These are phyloP conservation scores for Thymallus thymallus DNA, from an alignment of 2,113 vertebrate genomes.

Conservation along the genomic window DNA sequence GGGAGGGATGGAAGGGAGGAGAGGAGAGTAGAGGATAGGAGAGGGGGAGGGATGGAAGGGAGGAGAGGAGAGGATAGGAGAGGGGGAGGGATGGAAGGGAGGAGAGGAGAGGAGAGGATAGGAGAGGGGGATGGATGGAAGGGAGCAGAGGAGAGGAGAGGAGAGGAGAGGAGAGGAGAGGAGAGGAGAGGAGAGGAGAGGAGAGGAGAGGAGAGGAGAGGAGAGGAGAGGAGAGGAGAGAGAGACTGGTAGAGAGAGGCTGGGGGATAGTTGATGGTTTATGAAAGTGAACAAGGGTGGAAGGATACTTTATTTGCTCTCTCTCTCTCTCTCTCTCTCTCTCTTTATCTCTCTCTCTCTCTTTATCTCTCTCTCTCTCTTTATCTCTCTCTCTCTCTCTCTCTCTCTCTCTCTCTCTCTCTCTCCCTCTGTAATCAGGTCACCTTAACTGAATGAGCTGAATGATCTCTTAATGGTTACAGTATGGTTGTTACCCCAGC, in stretches of 20 bases:
- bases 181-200: background rate
- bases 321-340: too few relatives aligned
- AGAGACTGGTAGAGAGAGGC: background rate
- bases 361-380: conserved; percentile 37
- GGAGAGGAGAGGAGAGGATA: too few relatives aligned
- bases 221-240: background rate
- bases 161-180: background rate
- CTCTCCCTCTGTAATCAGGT: background rate
- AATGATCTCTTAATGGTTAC: too few relatives aligned
- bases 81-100: too few relatives aligned
- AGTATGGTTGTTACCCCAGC: too few relatives aligned
- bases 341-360: conserved; percentile 12
- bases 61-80: background rate
- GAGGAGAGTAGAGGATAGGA: background rate
- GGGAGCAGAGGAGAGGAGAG: background rate
- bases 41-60: background rate
- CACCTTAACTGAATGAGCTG: background rate
- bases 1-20: background rate
- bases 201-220: background rate
- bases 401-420: background rate
- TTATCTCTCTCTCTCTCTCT: background rate
- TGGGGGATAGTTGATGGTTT: background rate
- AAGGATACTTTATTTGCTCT: too few relatives aligned
- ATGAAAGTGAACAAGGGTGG: too few relatives aligned
- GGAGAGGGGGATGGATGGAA: background rate